Conservation (phyloP, 1,140 invertebrate genomes). For the Caerostris darwini region DNA sequence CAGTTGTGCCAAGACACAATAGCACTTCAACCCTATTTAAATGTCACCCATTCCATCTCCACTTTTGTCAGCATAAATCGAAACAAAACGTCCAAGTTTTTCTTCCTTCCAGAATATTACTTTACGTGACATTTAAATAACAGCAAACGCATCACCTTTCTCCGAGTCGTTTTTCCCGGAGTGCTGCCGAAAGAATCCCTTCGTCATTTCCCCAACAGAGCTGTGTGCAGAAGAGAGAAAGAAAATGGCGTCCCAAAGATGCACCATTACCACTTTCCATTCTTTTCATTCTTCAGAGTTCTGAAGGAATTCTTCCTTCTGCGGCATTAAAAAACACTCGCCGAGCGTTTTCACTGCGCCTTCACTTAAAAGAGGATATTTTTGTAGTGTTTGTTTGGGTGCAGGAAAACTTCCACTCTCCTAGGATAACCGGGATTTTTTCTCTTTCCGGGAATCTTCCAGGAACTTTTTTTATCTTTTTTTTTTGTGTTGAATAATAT, state of each 20-base stretch:
- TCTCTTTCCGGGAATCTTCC: not conserved
- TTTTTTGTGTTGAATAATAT: not conserved
- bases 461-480: not conserved
- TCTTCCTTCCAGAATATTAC: not conserved
- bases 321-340: slow-evolving; percentile 63
- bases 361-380: slow-evolving; percentile 46
- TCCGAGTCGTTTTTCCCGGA: not conserved
- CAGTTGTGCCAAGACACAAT: no score
- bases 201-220: not conserved
- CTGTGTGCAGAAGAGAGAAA: not conserved
- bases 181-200: not conserved
- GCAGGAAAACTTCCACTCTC: slow-evolving; percentile 7
- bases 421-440: slow-evolving; percentile 21
- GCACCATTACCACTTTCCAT: slow-evolving; percentile 65
- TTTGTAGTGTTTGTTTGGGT: slow-evolving; percentile 55
- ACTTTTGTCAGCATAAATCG: not conserved
- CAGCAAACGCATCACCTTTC: slow-evolving; percentile 10
- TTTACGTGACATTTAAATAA: slow-evolving; percentile 30
- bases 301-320: slow-evolving; percentile 39
- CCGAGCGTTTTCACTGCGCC: slow-evolving; percentile 20
- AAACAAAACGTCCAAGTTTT: not conserved
- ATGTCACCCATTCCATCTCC: no score
- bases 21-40: no score
- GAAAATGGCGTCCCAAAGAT: slow-evolving; percentile 2
- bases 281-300: slow-evolving; percentile 1